phyloP scores from a whole-genome alignment of 2,888 invertebrate species.

The Polia nebulosa region DNA sequence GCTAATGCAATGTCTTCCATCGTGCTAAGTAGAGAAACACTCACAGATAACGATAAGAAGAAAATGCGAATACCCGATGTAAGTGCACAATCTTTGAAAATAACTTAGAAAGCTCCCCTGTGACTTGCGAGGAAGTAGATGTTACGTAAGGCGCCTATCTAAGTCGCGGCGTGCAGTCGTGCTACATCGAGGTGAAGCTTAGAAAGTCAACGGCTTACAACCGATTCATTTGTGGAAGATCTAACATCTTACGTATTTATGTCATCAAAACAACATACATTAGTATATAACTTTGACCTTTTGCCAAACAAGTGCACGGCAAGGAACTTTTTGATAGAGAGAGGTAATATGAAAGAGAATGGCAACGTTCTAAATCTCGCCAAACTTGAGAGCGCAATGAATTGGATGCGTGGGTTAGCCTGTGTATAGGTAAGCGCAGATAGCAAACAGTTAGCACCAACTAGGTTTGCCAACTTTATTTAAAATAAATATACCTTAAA shows the following conservation, averaged over 20 bases:
- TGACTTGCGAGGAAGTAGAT: conserved; percentile 20
- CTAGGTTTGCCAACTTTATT: too few species aligned
- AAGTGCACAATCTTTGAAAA: conserved; percentile 2
- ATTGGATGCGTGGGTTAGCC: not conserved
- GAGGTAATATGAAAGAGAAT: not conserved
- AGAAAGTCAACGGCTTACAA: conserved; percentile 31
- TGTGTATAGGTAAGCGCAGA: not conserved
- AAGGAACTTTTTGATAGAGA: not conserved
- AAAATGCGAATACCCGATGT: not conserved
- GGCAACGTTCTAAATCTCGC: not conserved
- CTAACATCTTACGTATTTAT: not conserved
- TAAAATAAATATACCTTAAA: too few species aligned
- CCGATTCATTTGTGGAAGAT: not conserved
- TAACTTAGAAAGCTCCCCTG: conserved; percentile 30
- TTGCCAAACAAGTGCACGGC: too few species aligned
- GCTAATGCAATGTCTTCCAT: conserved; percentile 6
- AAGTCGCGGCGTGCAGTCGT: conserved; percentile 11
- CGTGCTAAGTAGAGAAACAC: conserved; percentile 2
- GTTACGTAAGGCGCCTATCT: conserved; percentile 13
- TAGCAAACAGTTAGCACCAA: not conserved
- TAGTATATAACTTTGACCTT: not conserved
- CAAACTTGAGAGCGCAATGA: not conserved
- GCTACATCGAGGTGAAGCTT: conserved; percentile 17
- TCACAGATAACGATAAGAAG: not conserved
- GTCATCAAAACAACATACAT: not conserved